phyloP scores from a whole-genome alignment of 2,797 vertebrate genomes.

The Stomatorhinus walkeri region DNA sequence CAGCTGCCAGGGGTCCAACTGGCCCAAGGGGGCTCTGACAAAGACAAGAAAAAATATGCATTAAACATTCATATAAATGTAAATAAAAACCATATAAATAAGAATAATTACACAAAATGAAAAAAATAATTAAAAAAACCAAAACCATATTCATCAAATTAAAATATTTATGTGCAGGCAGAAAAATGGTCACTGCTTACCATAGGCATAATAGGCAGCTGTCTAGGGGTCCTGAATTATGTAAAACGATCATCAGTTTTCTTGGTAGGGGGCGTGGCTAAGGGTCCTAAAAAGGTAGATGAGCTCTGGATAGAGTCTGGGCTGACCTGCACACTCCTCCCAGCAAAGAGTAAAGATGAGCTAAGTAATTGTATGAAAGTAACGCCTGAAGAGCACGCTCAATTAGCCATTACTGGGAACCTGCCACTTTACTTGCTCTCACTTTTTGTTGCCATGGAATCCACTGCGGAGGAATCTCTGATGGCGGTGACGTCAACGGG shows the following conservation, averaged over 20 bases:
- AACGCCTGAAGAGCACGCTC: neutral
- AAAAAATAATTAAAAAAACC: neutral
- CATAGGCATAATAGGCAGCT: neutral
- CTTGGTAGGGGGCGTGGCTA: neutral
- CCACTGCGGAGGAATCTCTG: neutral
- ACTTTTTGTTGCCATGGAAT: conserved; percentile 17
- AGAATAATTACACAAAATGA: neutral
- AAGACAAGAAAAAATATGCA: neutral
- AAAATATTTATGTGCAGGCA: neutral
- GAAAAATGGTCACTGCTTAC: neutral
- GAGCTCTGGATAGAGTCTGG: neutral
- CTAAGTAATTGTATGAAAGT: neutral
- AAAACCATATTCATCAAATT: neutral
- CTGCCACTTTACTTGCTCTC: neutral
- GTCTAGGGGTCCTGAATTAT: neutral
- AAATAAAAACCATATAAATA: neutral
- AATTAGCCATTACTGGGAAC: neutral
- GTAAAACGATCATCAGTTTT: neutral
- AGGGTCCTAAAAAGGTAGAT: neutral
- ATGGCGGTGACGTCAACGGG: neutral
- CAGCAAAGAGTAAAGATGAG: neutral
- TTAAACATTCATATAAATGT: neutral
- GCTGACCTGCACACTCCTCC: neutral
- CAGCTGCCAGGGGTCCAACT: neutral
- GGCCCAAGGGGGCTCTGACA: neutral